Conservation (phyloP, 2,888 invertebrate species). For the Fragum fragum region DNA sequence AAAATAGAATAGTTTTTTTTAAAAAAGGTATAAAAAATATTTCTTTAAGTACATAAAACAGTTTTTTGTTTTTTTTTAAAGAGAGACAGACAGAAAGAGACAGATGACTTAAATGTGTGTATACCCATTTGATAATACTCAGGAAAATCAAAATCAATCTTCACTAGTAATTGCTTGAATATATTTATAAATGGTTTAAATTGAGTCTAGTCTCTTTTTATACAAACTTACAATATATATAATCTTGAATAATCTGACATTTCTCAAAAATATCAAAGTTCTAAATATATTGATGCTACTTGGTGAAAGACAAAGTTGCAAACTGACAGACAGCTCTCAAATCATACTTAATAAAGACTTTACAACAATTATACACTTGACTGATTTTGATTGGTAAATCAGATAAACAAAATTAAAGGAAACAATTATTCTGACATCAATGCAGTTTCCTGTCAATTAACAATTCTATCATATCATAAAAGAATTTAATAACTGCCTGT, state of each 20-base stretch:
- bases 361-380: background rate
- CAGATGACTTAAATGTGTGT: too few relatives aligned
- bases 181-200: too few relatives aligned
- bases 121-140: too few relatives aligned
- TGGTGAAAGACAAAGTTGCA: background rate
- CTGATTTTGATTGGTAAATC: background rate
- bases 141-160: too few relatives aligned
- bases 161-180: too few relatives aligned
- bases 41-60: too few relatives aligned
- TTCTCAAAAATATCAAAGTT: background rate
- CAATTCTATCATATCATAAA: background rate
- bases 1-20: too few relatives aligned
- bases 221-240: background rate
- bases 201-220: background rate
- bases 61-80: too few relatives aligned
- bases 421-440: constrained; percentile 4
- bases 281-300: background rate
- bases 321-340: background rate
- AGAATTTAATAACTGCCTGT: background rate
- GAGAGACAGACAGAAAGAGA: too few relatives aligned
- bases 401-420: background rate
- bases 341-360: background rate
- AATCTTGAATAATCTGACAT: background rate
- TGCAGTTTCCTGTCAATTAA: constrained; percentile 3
- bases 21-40: too few relatives aligned